Evolutionary conservation across 2,888 invertebrate species (phyloP).

Genomic region (Agelastica alni): DNA sequence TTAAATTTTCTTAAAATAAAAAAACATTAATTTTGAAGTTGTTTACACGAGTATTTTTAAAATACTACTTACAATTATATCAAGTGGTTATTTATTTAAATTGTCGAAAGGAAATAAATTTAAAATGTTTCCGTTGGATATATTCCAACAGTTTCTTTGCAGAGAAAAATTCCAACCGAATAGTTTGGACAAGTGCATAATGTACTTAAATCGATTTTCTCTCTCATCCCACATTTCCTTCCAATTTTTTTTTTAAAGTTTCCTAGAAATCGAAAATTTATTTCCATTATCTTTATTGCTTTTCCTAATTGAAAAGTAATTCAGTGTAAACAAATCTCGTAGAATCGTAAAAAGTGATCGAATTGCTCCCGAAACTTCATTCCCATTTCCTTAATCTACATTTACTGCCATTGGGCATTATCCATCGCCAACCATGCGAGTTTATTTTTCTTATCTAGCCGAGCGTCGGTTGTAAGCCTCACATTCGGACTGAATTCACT

Average conservation of each 20-base stretch:
- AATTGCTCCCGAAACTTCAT: conserved; percentile 29
- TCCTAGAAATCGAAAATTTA: conserved; percentile 8
- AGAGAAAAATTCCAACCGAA: too few relatives aligned
- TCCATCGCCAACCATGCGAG: conserved; percentile 26
- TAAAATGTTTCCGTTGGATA: too few relatives aligned
- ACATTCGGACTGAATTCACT: conserved; percentile 18
- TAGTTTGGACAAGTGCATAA: neutral
- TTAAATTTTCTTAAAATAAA: too few relatives aligned
- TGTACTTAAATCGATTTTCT: neutral
- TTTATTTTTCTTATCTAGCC: conserved; percentile 32
- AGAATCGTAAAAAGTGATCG: conserved; percentile 33
- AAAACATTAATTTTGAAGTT: too few relatives aligned
- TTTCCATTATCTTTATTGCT: conserved; percentile 24
- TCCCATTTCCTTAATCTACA: conserved; percentile 31
- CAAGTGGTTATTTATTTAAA: too few relatives aligned
- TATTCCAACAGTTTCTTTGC: too few relatives aligned
- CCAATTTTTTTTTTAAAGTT: neutral
- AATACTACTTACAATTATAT: too few relatives aligned
- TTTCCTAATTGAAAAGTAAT: conserved; percentile 31
- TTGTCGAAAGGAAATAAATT: too few relatives aligned
- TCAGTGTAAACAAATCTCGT: conserved; percentile 30
- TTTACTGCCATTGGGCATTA: conserved; percentile 28
- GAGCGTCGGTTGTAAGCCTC: conserved; percentile 24
- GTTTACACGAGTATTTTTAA: too few relatives aligned
- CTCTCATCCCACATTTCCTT: neutral